These are phyloP conservation scores for Platerodrilus igneus DNA, from an alignment of 2,888 invertebrate species.

Conservation along the genomic window DNA sequence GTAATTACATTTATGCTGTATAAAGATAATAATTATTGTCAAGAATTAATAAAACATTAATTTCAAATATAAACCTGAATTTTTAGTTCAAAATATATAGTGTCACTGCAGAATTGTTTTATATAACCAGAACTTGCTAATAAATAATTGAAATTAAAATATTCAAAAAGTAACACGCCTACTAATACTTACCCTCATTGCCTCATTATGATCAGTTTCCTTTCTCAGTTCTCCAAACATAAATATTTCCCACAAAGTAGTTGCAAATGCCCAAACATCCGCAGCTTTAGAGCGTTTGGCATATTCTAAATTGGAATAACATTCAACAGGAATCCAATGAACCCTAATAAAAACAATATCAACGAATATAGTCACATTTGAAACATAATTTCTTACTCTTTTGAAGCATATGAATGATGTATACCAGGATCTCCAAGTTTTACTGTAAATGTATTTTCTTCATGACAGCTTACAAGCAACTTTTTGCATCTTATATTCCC, in stretches of 20 bases:
- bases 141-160: too few relatives aligned
- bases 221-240: slow-evolving; percentile 59
- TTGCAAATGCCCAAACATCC: slow-evolving; percentile 90
- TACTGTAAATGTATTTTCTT: slow-evolving; percentile 64
- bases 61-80: too few relatives aligned
- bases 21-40: too few relatives aligned
- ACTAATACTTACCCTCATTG: slow-evolving; percentile 39
- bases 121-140: too few relatives aligned
- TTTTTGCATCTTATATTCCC: slow-evolving; percentile 80
- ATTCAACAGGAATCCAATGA: slow-evolving; percentile 88
- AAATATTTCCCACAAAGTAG: slow-evolving; percentile 91
- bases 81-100: too few relatives aligned
- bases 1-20: too few relatives aligned
- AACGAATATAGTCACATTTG: slow-evolving; percentile 1
- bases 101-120: too few relatives aligned
- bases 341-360: slow-evolving; percentile 54
- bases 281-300: slow-evolving; percentile 66
- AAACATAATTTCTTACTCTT: slow-evolving; percentile 58
- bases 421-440: slow-evolving; percentile 83
- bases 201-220: slow-evolving; percentile 36
- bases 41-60: too few relatives aligned
- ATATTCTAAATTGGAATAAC: slow-evolving; percentile 63
- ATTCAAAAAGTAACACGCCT: too few relatives aligned
- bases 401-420: slow-evolving; percentile 53
- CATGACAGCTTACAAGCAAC: slow-evolving; percentile 71